Evolutionary conservation across 37 sponge, comb jelly and placozoan genomes (phyloP).

Genomic region (Theonella swinhoei): DNA sequence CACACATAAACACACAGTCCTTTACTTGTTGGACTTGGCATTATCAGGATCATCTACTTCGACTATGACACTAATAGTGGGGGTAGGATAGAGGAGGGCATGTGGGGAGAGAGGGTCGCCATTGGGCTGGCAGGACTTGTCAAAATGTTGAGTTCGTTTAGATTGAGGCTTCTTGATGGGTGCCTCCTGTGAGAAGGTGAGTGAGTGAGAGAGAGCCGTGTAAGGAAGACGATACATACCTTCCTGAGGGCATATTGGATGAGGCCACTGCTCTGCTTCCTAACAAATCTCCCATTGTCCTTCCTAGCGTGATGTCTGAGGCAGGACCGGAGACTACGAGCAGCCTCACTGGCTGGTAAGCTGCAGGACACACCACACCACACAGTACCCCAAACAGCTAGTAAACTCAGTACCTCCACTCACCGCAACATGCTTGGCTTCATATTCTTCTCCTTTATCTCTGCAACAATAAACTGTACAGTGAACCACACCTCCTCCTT

Average conservation of each 20-base stretch:
- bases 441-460: background rate
- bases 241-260: slow-evolving; percentile 6
- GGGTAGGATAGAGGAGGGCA: background rate
- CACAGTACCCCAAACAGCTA: no score
- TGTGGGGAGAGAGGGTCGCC: background rate
- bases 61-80: background rate
- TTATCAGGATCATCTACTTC: no score
- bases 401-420: no score
- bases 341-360: background rate
- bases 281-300: background rate
- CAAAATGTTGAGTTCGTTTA: no score
- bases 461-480: background rate
- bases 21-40: no score
- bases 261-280: background rate
- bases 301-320: background rate
- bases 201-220: no score
- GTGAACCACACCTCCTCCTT: background rate
- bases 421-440: background rate
- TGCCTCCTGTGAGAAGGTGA: no score
- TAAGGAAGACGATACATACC: no score
- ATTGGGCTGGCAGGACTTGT: no score
- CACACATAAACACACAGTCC: no score
- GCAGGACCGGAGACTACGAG: background rate
- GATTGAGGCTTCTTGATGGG: no score
- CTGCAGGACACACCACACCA: no score